phyloP scores from a whole-genome alignment of 2,113 vertebrate genomes.

The Pelvicachromis taeniatus region DNA sequence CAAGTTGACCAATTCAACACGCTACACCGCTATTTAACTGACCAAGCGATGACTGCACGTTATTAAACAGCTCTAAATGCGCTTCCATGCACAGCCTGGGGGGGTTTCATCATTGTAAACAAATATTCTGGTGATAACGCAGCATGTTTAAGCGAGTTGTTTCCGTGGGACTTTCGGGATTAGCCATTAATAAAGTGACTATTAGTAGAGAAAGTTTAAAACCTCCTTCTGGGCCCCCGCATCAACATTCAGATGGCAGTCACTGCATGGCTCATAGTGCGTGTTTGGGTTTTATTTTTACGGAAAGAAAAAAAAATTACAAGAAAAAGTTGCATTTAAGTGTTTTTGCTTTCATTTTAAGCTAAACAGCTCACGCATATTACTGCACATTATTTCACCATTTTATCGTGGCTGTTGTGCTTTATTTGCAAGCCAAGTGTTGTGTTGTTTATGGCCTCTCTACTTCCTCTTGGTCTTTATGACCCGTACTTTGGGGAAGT shows the following conservation, averaged over 20 bases:
- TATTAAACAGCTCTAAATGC: neutral
- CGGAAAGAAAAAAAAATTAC: neutral
- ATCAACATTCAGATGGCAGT: neutral
- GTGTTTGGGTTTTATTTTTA: neutral
- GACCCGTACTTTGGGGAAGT: constrained; percentile 21
- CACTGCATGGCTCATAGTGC: neutral
- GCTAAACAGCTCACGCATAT: neutral
- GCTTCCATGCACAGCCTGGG: neutral
- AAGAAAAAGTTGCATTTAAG: neutral
- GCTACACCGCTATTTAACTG: neutral
- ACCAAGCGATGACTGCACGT: neutral
- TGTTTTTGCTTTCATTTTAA: neutral
- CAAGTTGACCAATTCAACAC: constrained; percentile 45
- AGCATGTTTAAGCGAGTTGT: neutral
- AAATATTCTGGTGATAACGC: neutral
- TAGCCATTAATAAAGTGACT: neutral
- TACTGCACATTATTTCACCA: neutral
- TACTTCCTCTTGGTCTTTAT: neutral
- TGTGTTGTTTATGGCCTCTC: neutral
- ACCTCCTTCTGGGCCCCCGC: neutral
- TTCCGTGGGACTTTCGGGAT: neutral
- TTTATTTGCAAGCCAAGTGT: neutral
- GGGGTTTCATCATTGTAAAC: neutral
- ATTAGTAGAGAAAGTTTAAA: neutral
- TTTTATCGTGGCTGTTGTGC: neutral